Base-by-base conservation (phyloP, 2,797 vertebrate genomes). In the Rhinichthys osculus region DNA sequence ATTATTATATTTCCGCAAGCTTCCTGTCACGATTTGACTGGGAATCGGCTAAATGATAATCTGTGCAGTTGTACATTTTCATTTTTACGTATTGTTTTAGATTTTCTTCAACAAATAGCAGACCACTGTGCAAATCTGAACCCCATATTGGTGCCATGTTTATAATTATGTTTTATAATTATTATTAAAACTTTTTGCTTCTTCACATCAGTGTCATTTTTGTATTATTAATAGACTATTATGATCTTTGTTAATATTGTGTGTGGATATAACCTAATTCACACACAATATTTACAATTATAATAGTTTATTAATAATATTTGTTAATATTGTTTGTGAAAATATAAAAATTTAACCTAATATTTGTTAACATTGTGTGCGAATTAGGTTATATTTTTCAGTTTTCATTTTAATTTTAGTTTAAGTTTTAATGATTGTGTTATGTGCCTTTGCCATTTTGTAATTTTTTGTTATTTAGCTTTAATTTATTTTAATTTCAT, bases 11-110 rank as follows among this genome's bases (percentile, higher is more conserved):
- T 11, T 44, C 42, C 3, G 10, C 23, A 27, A 62, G 74, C 40
- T 27, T 78, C n/a, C 35, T 62, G 35, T 30, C 17, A 78, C 17
- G n/a, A 44, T 62, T 78, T 78, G 40, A 30, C 23, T 78, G 54
- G 6, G 11, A 66, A 57, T 77, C 19, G 1, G n/a, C 76, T 78
- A 40, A 78, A 16, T 40, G 3, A 59, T 35, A 7, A 78, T n/a
- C 19, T n/a, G 19, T 38, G 19, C 74, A 16, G 19, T 30, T 47
- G 23, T 30, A 73, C 4, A 33, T 4, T 47, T 30, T 23, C 21
- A 70, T n/a, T 71, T 70, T n/a, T 27, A 17, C 14, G 3, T 19
- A 14, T 76, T 54, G 50, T 50, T 30, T 73, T 9, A 52, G 27
- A 9, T 74, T 74, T 52, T 74, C 4, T 50, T 21, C 4, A 74